Evolutionary conservation across 1,140 invertebrate genomes (phyloP), one percentile per base, ranked within the genome.

Genomic region (Kradibia gibbosae): DNA sequence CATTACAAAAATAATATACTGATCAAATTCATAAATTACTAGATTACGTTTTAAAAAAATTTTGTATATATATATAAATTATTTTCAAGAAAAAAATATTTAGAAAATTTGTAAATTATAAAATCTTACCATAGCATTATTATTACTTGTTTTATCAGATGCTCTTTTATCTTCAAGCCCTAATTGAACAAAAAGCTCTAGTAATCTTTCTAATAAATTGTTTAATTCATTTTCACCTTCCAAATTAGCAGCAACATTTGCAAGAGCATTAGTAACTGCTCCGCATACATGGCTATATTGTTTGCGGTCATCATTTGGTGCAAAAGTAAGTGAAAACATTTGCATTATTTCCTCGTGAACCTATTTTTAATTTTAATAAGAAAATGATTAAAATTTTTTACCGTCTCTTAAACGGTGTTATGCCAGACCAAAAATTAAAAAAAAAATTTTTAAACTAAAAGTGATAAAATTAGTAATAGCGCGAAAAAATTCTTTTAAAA

Each of bases 131-230:
- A 95, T 94, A 74, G 93, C 91, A 20, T 92, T 92, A 65, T 88
- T 89, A 53, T 86, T 89, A 25, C 96, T 95, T 39, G 95, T 95
- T 88, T 97, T 96, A 86, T 99, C 98, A 80, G 96, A 97, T 50
- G 96, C 96, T 73, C 98, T 92, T 92, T 99, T 99, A 0, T 98
- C 97, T 89, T 99, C 98, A 31, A 99, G 91, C 0, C 98, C 99
- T 72, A 99, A 94, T 87, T 99, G 98, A 4, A 99, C 98, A 92
- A 99, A 99, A 22, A 99, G 91, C 92, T 99, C 98, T 20, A 99
- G 90, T 36, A 99, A 92, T 74, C 97, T 93, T 2, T 96, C 94
- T 20, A 99, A 89, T 42, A 99, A 92, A 84, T 99, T 97, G 74
- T 96, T 93, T 89, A 98, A 95, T 81, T 97, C 96, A 7, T 92